These are phyloP conservation scores for Hirtodrosophila confusa DNA, from an alignment of 2,888 invertebrate species.

Conservation along the genomic window DNA sequence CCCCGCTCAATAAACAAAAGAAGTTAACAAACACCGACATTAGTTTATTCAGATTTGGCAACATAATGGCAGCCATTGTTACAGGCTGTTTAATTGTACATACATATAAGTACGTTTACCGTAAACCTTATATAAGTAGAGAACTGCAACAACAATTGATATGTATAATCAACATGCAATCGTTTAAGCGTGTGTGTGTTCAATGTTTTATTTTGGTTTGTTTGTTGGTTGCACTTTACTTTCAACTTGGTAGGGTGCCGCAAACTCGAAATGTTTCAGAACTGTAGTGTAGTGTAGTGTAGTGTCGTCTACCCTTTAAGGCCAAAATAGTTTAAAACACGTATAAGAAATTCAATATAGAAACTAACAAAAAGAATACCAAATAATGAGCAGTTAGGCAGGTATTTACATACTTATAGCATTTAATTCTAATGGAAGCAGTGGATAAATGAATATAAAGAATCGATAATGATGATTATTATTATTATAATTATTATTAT, in stretches of 20 bases:
- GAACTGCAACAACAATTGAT: conserved; percentile 49
- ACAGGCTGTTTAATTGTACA: conserved; percentile 43
- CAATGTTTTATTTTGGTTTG: conserved; percentile 23
- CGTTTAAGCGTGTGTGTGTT: conserved; percentile 1
- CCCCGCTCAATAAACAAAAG: conserved; percentile 29
- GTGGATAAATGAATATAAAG: not conserved
- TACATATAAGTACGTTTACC: conserved; percentile 55
- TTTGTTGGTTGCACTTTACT: conserved; percentile 27
- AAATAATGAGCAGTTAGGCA: conserved; percentile 56
- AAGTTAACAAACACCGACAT: conserved; percentile 49
- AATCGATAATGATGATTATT: conserved; percentile 28
- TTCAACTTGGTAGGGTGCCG: conserved; percentile 18
- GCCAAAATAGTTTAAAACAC: conserved; percentile 73
- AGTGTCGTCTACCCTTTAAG: conserved; percentile 61
- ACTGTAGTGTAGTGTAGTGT: conserved; percentile 43
- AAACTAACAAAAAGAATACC: conserved; percentile 36
- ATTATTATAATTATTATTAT: conserved; percentile 20
- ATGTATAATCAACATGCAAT: conserved; percentile 7
- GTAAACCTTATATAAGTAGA: conserved; percentile 50
- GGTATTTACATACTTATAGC: conserved; percentile 69
- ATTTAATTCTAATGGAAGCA: conserved; percentile 46
- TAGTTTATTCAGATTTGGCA: conserved; percentile 37
- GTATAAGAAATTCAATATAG: conserved; percentile 53
- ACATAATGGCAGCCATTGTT: conserved; percentile 35
- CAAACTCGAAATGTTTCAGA: conserved; percentile 42